These are phyloP conservation scores for Echinometra lucunter DNA, from an alignment of 53 echinoderm and acorn worm species.

Conservation along the genomic window DNA sequence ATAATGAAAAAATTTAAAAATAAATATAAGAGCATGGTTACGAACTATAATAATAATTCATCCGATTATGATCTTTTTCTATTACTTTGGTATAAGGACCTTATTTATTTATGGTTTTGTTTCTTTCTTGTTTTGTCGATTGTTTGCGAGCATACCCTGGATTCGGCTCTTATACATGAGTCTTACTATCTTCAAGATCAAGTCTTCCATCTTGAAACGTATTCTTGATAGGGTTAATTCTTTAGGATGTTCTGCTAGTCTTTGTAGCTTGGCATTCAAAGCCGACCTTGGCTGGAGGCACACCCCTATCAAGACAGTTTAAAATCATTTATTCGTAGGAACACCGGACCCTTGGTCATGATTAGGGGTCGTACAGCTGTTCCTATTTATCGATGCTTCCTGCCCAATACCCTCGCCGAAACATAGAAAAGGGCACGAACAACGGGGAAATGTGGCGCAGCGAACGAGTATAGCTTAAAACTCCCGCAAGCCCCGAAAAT, in stretches of 20 bases:
- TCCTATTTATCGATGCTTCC: slow-evolving; percentile 18
- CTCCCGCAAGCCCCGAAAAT: not conserved
- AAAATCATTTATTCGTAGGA: not conserved
- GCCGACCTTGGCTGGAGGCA: not conserved
- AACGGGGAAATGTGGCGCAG: not conserved
- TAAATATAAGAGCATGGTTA: too few relatives aligned
- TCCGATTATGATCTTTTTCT: too few relatives aligned
- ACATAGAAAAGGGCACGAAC: slow-evolving; percentile 37
- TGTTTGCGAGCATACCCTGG: not conserved
- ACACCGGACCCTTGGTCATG: not conserved
- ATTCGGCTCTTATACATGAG: not conserved
- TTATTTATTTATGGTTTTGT: not conserved
- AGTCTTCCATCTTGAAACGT: not conserved
- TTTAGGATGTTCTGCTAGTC: not conserved
- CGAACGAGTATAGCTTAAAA: slow-evolving; percentile 4
- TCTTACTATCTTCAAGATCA: not conserved
- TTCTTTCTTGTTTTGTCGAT: too few relatives aligned
- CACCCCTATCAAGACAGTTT: slow-evolving; percentile 20
- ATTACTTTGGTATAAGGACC: not conserved
- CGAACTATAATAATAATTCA: too few relatives aligned
- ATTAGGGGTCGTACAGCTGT: slow-evolving; percentile 39
- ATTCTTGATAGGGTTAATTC: not conserved
- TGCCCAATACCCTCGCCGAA: slow-evolving; percentile 23
- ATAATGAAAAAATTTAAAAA: too few relatives aligned
- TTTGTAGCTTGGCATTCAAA: slow-evolving; percentile 38